Evolutionary conservation across 2,113 vertebrate genomes (phyloP), one percentile per base, ranked within the genome.

Genomic region (Pardalotus punctatus): DNA sequence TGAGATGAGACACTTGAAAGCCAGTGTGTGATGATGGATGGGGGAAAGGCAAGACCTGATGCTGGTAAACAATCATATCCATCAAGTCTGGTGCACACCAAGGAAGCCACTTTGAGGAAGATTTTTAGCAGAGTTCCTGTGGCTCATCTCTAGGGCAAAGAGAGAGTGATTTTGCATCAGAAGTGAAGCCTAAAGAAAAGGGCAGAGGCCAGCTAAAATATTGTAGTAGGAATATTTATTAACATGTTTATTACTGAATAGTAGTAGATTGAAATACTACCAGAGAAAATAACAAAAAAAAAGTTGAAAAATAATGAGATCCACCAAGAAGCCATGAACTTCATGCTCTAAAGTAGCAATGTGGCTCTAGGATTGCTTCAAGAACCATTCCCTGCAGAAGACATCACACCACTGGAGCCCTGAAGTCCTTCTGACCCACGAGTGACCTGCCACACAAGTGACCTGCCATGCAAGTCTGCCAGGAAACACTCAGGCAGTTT

Each of bases 71-170:
- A 88, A 14, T 22, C 2, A 1, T 11, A n/a, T 31, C 48, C 54
- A 43, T 69, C 36, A 22, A 64, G 38, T 62, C 38, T 4, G 0
- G 2, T 0, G 2, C 13, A 22, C 50, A 43, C 40, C 62, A 62
- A 62, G 47, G 58, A 35, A 29, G 28, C 9, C 1, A 8, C 35
- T 2, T 0, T 7, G 56, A 16, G 33, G 28, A 72, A 54, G 43
- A n/a, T 7, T 56, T 94, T 78, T 36, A 70, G 54, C 27, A 28
- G 23, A 74, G 14, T 58, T 95, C 42, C n/a, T 47, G 6, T 2
- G 5, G 43, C 14, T 83, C 45, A 78, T 12, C 12, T 35, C 31
- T 77, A 91, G 13, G 58, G 15, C 4, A 4, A 69, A 69, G 33
- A 93, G 36, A 58, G 1, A 15, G n/a, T 27, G 22, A 35, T 40